Percentiles rank a stretch among this genome's conserved stretches.
Evolutionary conservation across 2,888 invertebrate species (phyloP).

Genomic region (Halocaridina rubra): DNA sequence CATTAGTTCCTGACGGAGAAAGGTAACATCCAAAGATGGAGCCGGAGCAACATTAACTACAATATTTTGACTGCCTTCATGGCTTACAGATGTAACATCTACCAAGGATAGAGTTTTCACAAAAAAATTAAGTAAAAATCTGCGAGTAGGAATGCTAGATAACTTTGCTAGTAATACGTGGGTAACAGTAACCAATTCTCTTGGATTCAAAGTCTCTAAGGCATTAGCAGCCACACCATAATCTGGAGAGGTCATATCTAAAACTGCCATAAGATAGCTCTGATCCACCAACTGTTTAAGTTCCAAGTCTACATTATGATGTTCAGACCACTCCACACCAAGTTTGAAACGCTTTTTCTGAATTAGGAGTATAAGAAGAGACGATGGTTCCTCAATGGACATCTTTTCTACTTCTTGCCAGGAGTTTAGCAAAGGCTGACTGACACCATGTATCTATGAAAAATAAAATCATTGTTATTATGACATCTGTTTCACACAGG

Average conservation of each 20-base stretch:
- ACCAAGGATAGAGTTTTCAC: slow-evolving; percentile 10
- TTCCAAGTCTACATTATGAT: slow-evolving; percentile 15
- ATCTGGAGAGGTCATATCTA: slow-evolving; percentile 40
- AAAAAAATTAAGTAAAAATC: slow-evolving; percentile 42
- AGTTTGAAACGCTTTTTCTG: slow-evolving; percentile 42
- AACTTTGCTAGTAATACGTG: slow-evolving; percentile 17
- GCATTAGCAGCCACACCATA: slow-evolving; percentile 26
- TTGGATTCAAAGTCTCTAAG: neutral
- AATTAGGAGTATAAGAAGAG: slow-evolving; percentile 22
- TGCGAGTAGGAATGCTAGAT: slow-evolving; percentile 16
- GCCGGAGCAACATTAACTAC: neutral
- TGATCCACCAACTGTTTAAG: slow-evolving; percentile 36
- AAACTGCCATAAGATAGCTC: slow-evolving; percentile 35
- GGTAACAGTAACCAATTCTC: neutral
- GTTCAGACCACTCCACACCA: slow-evolving; percentile 37
- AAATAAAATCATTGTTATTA: neutral
- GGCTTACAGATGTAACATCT: neutral
- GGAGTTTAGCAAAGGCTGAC: neutral
- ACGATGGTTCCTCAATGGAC: slow-evolving; percentile 8
- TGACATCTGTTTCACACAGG: no score
- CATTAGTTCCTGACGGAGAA: slow-evolving; percentile 50
- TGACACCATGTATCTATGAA: slow-evolving; percentile 32
- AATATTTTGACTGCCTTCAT: neutral
- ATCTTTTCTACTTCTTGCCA: slow-evolving; percentile 46
- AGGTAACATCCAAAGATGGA: neutral